Percentiles rank a stretch among this genome's conserved stretches.
Evolutionary conservation across 1,140 invertebrate species (phyloP).

Genomic region (Bicyclus anynana): DNA sequence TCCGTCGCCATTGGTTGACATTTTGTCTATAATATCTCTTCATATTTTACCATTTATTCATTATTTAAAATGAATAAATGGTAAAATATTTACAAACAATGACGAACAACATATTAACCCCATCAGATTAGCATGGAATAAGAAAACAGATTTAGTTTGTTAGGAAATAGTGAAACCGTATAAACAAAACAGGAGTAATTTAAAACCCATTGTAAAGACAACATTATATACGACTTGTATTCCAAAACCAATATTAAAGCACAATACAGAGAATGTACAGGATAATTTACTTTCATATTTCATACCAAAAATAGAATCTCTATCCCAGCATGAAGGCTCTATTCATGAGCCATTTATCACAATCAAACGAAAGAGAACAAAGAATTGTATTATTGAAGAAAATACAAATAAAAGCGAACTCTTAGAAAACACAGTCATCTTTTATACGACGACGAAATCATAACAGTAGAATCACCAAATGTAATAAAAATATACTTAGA

Average conservation of each 20-base stretch:
- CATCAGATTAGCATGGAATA: not conserved
- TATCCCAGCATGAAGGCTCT: slow-evolving; percentile 11
- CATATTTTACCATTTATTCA: no score
- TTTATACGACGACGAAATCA: not conserved
- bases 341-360: slow-evolving; percentile 29
- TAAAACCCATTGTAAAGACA: not conserved
- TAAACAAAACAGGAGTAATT: not conserved
- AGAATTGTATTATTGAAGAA: slow-evolving; percentile 15
- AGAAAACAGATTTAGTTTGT: no score
- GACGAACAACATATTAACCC: not conserved
- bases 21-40: no score
- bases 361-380: slow-evolving; percentile 22
- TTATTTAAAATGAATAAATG: not conserved
- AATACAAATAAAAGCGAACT: slow-evolving; percentile 10
- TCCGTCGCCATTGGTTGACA: no score
- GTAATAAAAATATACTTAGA: not conserved
- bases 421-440: not conserved
- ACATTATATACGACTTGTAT: not conserved
- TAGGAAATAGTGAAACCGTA: no score
- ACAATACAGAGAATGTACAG: not conserved
- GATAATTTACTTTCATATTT: not conserved
- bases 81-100: not conserved
- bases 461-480: not conserved
- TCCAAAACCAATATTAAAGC: no score
- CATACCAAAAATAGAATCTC: not conserved